A percentile compares a stretch with the other conserved stretches of the same genome.
Conservation (phyloP, 1,140 invertebrate genomes). For the Drosophila albomicans region DNA sequence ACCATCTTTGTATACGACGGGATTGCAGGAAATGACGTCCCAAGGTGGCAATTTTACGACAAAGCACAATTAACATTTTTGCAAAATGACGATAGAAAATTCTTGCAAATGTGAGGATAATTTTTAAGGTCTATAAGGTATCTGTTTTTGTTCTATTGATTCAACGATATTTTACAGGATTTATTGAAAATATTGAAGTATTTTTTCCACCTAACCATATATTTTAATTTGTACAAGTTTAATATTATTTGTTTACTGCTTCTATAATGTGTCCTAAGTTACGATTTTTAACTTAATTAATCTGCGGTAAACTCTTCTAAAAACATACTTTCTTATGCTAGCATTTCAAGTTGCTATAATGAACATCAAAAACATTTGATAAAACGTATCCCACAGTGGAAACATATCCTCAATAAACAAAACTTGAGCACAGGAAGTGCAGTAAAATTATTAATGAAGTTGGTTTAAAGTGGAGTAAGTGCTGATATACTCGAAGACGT, state of each 20-base stretch:
- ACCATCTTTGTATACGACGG: neutral
- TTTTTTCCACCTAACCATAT: too few relatives aligned
- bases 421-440: neutral
- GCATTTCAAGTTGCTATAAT: neutral
- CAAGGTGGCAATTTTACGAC: neutral
- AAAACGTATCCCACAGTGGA: neutral
- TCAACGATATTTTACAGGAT: too few relatives aligned
- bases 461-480: slow-evolving; percentile 15
- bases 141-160: too few relatives aligned
- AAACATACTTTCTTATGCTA: too few relatives aligned
- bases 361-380: neutral
- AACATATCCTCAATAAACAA: neutral
- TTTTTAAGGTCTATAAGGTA: too few relatives aligned
- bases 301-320: too few relatives aligned
- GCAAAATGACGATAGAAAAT: neutral
- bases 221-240: too few relatives aligned
- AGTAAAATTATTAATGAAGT: slow-evolving; percentile 18
- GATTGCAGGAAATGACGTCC: neutral
- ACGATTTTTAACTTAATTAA: too few relatives aligned
- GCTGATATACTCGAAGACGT: slow-evolving; percentile 21
- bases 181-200: too few relatives aligned
- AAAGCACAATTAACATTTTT: neutral
- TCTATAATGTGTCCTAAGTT: too few relatives aligned
- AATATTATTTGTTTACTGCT: too few relatives aligned
- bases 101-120: neutral